phyloP scores from a whole-genome alignment of 2,113 vertebrate genomes.

The Herpailurus yagouaroundi region DNA sequence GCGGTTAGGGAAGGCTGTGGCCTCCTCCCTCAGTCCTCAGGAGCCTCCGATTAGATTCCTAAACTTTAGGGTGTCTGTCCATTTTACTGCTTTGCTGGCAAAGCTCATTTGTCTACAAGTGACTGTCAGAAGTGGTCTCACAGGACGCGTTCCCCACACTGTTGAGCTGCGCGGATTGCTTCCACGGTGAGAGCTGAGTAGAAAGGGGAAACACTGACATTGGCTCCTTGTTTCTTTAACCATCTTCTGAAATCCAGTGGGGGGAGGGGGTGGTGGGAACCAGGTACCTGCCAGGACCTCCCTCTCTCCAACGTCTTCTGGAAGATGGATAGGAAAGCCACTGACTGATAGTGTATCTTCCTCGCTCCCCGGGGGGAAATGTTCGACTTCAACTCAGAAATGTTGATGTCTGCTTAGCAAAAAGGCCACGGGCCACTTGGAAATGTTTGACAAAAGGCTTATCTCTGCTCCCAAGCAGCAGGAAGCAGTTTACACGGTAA shows the following conservation, averaged over 20 bases:
- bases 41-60: not conserved
- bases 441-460: not conserved
- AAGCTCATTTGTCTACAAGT: not conserved
- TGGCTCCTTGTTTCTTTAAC: not conserved
- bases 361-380: not conserved
- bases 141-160: accelerated
- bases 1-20: not conserved
- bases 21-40: not conserved
- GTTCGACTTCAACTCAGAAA: not conserved
- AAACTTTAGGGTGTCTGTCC: not conserved
- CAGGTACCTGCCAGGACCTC: not conserved
- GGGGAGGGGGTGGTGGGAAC: not conserved
- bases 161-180: not conserved
- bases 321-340: not conserved
- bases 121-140: accelerated
- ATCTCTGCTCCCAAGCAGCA: not conserved
- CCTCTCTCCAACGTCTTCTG: not conserved
- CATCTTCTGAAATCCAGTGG: not conserved
- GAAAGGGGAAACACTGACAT: accelerated
- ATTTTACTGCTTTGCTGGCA: not conserved
- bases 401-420: not conserved
- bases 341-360: accelerated
- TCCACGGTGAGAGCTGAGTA: not conserved
- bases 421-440: accelerated
- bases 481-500: accelerated